Percentiles rank a stretch among this genome's conserved stretches.
phyloP scores from a whole-genome alignment of 2,888 invertebrate species.

The Eugnorisma glareosa region DNA sequence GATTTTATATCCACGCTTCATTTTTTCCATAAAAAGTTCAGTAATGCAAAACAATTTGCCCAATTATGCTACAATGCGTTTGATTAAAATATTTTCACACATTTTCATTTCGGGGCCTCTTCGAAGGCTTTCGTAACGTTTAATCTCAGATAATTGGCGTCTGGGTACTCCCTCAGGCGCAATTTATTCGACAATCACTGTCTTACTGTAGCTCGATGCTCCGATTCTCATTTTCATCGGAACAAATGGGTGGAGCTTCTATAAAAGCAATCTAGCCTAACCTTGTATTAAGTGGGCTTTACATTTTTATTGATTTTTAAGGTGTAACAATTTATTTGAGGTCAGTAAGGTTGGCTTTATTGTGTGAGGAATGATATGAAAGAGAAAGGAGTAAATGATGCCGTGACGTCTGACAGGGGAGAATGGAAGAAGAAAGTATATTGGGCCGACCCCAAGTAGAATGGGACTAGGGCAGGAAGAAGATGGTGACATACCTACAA shows the following conservation, averaged over 20 bases:
- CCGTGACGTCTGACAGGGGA: background rate
- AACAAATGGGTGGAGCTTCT: slow-evolving; percentile 50
- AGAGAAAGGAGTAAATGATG: background rate
- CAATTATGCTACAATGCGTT: slow-evolving; percentile 46
- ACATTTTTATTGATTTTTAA: slow-evolving; percentile 44
- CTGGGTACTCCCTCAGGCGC: slow-evolving; percentile 55
- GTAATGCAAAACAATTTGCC: slow-evolving; percentile 32
- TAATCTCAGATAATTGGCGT: slow-evolving; percentile 64
- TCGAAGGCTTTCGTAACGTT: slow-evolving; percentile 48
- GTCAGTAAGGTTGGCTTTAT: background rate
- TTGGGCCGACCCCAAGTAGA: background rate
- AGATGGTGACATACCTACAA: background rate
- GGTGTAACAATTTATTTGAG: slow-evolving; percentile 15
- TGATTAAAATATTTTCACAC: slow-evolving; percentile 62
- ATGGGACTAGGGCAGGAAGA: background rate
- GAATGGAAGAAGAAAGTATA: background rate
- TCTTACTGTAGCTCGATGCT: slow-evolving; percentile 37
- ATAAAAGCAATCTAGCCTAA: slow-evolving; percentile 51
- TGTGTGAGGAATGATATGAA: background rate
- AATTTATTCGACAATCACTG: slow-evolving; percentile 64
- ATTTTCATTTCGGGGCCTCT: slow-evolving; percentile 45
- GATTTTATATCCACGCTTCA: slow-evolving; percentile 1
- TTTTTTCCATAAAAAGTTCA: slow-evolving; percentile 11
- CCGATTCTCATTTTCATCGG: slow-evolving; percentile 55
- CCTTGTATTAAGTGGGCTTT: slow-evolving; percentile 45